Conservation (phyloP, 2,113 vertebrate genomes). For the Cinclus mexicanus region DNA sequence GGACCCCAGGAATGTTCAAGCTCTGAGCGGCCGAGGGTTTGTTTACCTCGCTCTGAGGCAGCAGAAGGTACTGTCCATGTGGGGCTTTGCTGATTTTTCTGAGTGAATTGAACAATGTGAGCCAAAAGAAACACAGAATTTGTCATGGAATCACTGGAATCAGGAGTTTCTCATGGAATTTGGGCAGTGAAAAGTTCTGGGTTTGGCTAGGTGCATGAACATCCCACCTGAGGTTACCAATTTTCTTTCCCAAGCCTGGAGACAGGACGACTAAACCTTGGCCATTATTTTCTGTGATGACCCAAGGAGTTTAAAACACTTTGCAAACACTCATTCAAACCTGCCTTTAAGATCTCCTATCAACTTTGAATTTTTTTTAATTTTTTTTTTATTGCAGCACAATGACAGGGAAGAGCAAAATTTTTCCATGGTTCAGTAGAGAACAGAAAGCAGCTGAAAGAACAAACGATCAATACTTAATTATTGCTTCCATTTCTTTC, state of each 20-base stretch:
- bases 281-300: background rate
- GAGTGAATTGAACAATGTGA: background rate
- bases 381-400: background rate
- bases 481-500: background rate
- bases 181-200: background rate
- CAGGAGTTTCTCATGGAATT: background rate
- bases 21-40: conserved; percentile 88
- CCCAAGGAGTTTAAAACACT: background rate
- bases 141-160: background rate
- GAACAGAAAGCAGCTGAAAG: background rate
- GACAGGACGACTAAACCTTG: background rate
- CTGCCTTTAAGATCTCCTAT: background rate
- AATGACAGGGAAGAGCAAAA: background rate
- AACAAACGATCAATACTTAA: background rate
- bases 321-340: background rate
- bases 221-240: background rate
- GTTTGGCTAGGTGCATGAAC: background rate
- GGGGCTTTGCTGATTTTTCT: background rate
- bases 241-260: background rate
- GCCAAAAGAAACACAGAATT: background rate
- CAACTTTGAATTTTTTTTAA: background rate
- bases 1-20: conserved; percentile 77
- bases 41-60: conserved; percentile 84
- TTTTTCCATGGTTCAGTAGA: background rate
- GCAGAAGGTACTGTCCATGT: conserved; percentile 78